Percentiles rank a stretch among this genome's conserved stretches.
phyloP scores from a whole-genome alignment of 1,140 invertebrate species.

The Rhopalosiphum maidis region DNA sequence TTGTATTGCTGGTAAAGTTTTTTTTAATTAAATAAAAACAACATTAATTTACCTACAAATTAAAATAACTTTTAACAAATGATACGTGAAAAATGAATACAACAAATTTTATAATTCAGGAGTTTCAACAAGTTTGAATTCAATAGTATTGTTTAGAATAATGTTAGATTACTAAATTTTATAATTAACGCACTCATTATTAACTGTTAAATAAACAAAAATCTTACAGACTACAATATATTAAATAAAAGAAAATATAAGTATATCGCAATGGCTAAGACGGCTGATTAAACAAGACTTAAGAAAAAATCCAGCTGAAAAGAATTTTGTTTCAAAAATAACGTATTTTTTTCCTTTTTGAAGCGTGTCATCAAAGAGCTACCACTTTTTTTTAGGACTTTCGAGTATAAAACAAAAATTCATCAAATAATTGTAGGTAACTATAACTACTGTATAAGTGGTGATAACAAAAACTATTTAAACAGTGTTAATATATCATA shows the following conservation, averaged over 20 bases:
- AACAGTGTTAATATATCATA: not conserved
- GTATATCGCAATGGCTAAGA: not conserved
- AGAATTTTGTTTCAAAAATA: not conserved
- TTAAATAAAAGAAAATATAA: not conserved
- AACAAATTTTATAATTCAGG: not conserved
- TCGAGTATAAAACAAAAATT: not conserved
- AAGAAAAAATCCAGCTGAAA: not conserved
- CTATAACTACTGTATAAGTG: not conserved
- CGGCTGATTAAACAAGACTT: not conserved
- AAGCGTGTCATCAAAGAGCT: not conserved
- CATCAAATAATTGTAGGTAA: not conserved
- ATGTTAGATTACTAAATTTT: not conserved
- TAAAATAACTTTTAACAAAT: not conserved
- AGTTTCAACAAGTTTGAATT: not conserved
- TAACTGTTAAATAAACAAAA: not conserved
- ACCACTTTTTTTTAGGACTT: not conserved
- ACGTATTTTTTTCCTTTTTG: not conserved
- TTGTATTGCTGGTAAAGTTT: too few species aligned
- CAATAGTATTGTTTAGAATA: not conserved
- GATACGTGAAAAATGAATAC: not conserved
- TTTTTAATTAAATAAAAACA: not conserved
- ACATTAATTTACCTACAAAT: not conserved
- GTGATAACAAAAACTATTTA: not conserved
- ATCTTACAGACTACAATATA: not conserved
- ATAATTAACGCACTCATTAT: not conserved